Percentiles rank a stretch among this genome's conserved stretches.
These are phyloP conservation scores for Aeoliscus strigatus DNA, from an alignment of 2,797 vertebrate genomes.

Conservation along the genomic window DNA sequence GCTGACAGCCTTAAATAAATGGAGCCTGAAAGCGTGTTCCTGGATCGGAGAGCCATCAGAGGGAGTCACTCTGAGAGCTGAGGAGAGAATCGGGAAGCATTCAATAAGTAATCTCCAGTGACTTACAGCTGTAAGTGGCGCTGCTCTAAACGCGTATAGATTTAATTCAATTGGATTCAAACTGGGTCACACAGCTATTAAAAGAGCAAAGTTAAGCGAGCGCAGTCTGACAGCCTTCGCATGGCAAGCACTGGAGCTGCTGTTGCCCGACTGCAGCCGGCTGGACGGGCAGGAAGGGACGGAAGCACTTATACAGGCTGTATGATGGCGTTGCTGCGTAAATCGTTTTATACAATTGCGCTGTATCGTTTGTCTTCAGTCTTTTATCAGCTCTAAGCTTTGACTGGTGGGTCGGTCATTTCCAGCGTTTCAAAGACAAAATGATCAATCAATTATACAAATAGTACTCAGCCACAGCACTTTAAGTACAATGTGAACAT, in stretches of 20 bases:
- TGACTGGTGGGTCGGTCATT: too few relatives aligned
- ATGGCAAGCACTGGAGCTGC: conserved; percentile 21
- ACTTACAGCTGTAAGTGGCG: conserved; percentile 59
- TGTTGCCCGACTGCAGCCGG: conserved; percentile 29
- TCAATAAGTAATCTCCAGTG: conserved; percentile 54
- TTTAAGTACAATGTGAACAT: conserved; percentile 24
- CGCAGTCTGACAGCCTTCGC: conserved; percentile 45
- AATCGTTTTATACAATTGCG: too few relatives aligned
- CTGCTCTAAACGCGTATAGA: conserved; percentile 55
- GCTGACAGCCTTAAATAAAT: too few relatives aligned
- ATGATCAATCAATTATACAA: too few relatives aligned
- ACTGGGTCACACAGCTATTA: conserved; percentile 69
- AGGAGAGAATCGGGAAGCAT: conserved; percentile 34
- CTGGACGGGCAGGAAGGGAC: conserved; percentile 8
- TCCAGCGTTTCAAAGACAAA: too few relatives aligned
- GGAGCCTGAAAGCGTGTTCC: conserved; percentile 22
- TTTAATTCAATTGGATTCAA: conserved; percentile 63
- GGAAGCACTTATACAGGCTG: conserved; percentile 40
- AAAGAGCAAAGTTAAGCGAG: conserved; percentile 54
- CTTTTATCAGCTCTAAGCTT: too few relatives aligned
- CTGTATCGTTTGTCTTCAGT: too few relatives aligned
- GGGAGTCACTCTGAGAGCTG: conserved; percentile 36
- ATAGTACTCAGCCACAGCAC: too few relatives aligned
- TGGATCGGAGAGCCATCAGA: conserved; percentile 27
- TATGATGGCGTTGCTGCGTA: conserved; percentile 36